Conservation (phyloP, 2,797 vertebrate genomes). For the Brotula barbata region DNA sequence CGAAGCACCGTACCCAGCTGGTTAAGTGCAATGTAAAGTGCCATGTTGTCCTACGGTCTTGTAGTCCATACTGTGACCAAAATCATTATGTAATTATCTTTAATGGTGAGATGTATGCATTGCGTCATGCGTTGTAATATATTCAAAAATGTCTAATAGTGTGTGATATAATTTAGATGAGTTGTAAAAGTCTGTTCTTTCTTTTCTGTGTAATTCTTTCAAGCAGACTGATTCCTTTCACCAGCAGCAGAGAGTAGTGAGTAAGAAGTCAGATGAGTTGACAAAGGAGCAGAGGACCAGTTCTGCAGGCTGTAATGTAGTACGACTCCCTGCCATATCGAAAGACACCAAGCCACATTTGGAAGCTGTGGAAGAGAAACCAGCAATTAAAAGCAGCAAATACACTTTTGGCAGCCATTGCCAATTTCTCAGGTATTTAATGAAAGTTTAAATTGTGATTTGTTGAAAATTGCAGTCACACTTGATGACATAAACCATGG, state of each 20-base stretch:
- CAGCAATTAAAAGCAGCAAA: slow-evolving; percentile 61
- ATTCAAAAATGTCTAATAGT: neutral
- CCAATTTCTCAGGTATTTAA: slow-evolving; percentile 75
- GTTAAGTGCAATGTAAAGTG: slow-evolving; percentile 84
- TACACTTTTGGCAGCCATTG: slow-evolving; percentile 62
- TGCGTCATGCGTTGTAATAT: neutral
- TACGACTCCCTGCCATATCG: slow-evolving; percentile 55
- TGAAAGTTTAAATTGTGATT: neutral
- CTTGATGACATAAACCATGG: neutral
- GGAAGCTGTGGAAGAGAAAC: slow-evolving; percentile 52
- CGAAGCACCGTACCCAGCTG: slow-evolving; percentile 82
- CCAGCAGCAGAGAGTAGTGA: slow-evolving; percentile 80
- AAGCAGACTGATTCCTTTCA: slow-evolving; percentile 83
- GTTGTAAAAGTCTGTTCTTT: slow-evolving; percentile 7
- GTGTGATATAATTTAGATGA: neutral
- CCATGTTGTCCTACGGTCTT: neutral
- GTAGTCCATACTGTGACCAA: neutral
- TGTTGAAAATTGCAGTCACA: neutral
- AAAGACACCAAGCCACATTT: slow-evolving; percentile 43
- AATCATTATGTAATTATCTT: slow-evolving; percentile 5
- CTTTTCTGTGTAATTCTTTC: neutral
- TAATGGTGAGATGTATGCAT: neutral
- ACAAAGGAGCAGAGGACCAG: slow-evolving; percentile 78
- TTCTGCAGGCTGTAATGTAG: slow-evolving; percentile 67
- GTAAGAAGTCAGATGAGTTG: slow-evolving; percentile 79